phyloP scores from a whole-genome alignment of 2,113 vertebrate genomes.

The Furnarius figulus region DNA sequence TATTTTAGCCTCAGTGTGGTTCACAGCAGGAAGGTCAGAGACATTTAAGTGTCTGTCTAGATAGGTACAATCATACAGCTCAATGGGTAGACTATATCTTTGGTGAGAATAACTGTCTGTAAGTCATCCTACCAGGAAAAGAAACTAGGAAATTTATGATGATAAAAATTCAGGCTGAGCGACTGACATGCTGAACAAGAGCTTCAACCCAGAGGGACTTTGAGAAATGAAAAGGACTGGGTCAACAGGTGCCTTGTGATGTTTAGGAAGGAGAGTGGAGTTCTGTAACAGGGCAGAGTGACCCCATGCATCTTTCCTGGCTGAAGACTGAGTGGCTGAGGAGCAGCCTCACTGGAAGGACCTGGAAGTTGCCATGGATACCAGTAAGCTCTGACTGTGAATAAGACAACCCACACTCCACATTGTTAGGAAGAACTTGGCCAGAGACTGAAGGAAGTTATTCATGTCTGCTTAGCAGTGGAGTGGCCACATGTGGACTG shows the following conservation, averaged over 20 bases:
- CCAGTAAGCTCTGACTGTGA: background rate
- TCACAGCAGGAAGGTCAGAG: background rate
- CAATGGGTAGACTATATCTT: background rate
- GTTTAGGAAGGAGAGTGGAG: background rate
- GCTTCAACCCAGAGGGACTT: background rate
- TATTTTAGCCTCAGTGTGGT: background rate
- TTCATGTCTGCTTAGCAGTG: background rate
- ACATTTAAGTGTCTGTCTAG: background rate
- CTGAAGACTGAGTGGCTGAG: background rate
- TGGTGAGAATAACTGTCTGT: background rate
- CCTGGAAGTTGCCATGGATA: background rate
- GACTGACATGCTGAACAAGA: background rate
- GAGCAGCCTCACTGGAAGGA: background rate
- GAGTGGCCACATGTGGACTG: background rate
- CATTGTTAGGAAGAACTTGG: background rate
- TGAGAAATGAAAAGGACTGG: background rate
- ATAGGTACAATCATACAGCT: background rate
- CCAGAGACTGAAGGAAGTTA: background rate
- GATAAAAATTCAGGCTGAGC: background rate
- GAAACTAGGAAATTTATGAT: background rate
- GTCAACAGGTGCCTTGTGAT: background rate
- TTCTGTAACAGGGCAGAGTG: background rate
- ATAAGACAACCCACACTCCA: background rate
- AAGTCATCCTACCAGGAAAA: background rate
- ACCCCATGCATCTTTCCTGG: background rate